Evolutionary conservation across 2,113 vertebrate genomes (phyloP).

Genomic region (Turnix velox): DNA sequence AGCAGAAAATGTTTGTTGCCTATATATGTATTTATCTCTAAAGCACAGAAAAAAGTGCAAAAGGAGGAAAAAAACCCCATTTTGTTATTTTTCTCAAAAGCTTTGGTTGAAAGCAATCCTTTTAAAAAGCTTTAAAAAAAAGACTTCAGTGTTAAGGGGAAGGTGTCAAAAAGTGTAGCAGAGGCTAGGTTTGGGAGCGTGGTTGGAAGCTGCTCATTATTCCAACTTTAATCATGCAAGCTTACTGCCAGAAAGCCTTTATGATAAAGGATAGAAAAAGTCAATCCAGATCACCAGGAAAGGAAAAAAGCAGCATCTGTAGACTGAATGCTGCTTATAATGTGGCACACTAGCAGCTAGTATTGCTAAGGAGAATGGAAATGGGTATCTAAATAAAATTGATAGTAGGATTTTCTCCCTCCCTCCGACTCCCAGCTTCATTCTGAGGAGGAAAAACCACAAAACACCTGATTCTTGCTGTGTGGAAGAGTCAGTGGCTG

Average conservation of each 20-base stretch:
- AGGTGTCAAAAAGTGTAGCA: not conserved
- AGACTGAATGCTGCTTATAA: not conserved
- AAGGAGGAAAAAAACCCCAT: no score
- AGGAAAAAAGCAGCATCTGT: not conserved
- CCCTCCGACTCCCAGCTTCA: accelerated
- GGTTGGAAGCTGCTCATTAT: not conserved
- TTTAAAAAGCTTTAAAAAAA: not conserved
- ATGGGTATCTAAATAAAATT: not conserved
- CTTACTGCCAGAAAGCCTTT: not conserved
- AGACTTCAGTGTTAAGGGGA: not conserved
- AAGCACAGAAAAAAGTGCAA: not conserved
- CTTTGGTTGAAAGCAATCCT: not conserved
- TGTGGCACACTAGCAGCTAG: not conserved
- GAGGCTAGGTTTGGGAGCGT: not conserved
- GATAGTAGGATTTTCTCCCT: accelerated
- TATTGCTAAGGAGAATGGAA: not conserved
- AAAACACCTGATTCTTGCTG: not conserved
- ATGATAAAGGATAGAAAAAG: not conserved
- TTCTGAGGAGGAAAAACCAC: not conserved
- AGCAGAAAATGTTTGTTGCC: not conserved
- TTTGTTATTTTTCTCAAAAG: not conserved
- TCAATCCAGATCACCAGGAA: not conserved
- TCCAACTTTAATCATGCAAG: not conserved
- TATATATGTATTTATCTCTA: not conserved
- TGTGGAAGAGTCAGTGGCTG: not conserved